Evolutionary conservation across 2,888 invertebrate species (phyloP), one percentile per base, ranked within the genome.

Genomic region (Sinohyriopsis cumingii): DNA sequence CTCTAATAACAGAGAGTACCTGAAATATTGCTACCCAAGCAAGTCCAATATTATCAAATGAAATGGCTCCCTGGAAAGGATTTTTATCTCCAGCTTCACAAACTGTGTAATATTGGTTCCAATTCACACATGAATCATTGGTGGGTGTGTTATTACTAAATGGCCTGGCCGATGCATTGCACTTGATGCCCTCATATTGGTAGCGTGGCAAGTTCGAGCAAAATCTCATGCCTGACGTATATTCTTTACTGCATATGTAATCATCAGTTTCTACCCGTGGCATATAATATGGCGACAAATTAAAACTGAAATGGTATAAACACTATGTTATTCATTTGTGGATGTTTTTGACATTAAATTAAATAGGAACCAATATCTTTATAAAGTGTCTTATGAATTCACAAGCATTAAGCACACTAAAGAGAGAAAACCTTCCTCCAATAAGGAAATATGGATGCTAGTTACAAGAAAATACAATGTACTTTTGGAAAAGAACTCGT

Each of bases 1-100:
- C 45, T 15, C 3, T 15, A 15, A 4, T 45, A 45, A 45, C 45
- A 45, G 45, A 45, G 9, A 45, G 94, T 92, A 98, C 99, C 93
- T 99, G 93, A 92, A 99, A 99, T 91, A 99, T 99, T 81, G 99
- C 99, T 78, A 99, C 98, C 99, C 99, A 99, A 33, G 99, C 99
- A 86, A 99, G 94, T 79, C 99, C 99, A 87, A 99, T 99, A 91
- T 99, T 99, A 92, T 99, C 99, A 91, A 99, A 99, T 59, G 98
- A 98, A 88, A 99, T 99, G 71, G 99, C 98, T 75, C 99, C 99
- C 91, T 97, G 96, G 91, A 99, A 99, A 20, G 99, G 99, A 92
- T 99, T 99, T 86, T 95, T 93, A 68, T 96, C 97, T 82, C 95
- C 94, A 77, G 97, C 95, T 75, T 94, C 94, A 91, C 99, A 99